These are phyloP conservation scores for Acipenser ruthenus DNA, from an alignment of 2,797 vertebrate genomes.

Conservation along the genomic window DNA sequence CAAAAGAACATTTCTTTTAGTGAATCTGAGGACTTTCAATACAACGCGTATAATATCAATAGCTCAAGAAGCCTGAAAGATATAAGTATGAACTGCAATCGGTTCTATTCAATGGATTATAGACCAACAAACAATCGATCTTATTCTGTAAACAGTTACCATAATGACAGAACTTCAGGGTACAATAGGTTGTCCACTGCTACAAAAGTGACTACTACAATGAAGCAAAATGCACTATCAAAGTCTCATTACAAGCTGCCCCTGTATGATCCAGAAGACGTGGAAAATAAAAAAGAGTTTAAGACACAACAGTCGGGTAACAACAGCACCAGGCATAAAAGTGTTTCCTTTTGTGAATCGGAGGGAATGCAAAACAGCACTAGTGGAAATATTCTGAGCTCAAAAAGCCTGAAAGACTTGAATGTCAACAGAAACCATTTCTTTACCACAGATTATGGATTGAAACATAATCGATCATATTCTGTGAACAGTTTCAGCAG, in stretches of 20 bases:
- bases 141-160: constrained; percentile 49
- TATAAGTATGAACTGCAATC: constrained; percentile 21
- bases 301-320: constrained; percentile 2
- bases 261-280: constrained; percentile 11
- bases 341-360: constrained; percentile 8
- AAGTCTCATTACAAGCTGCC: neutral
- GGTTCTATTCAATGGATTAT: constrained; percentile 1
- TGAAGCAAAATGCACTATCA: neutral
- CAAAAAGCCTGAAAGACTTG: constrained; percentile 8
- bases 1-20: constrained; percentile 22
- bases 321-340: constrained; percentile 1
- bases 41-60: constrained; percentile 20
- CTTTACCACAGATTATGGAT: neutral
- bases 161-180: constrained; percentile 9
- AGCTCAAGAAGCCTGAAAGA: constrained; percentile 40
- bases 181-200: constrained; percentile 4
- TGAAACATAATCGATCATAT: constrained; percentile 16
- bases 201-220: neutral
- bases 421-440: neutral
- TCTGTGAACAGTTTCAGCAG: constrained; percentile 27
- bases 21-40: constrained; percentile 12
- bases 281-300: constrained; percentile 14
- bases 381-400: neutral
- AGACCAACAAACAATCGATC: constrained; percentile 42
- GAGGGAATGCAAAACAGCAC: neutral